Base-by-base conservation (phyloP, 2,113 vertebrate species). In the Anguilla japonica region DNA sequence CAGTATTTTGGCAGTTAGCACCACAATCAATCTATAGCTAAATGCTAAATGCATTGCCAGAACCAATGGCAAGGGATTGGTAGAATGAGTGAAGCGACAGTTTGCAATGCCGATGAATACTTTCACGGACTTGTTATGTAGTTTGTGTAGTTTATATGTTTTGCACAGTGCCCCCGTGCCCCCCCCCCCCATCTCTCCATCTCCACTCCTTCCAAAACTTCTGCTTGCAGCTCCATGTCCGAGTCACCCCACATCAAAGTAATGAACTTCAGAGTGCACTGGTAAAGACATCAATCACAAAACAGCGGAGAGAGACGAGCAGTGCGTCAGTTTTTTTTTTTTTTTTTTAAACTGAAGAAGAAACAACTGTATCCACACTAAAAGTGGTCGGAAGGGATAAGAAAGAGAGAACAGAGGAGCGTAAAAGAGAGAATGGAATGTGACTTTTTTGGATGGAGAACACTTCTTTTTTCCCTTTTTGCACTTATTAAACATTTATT, bases 401-500 rank as follows among this genome's bases (percentile, higher is more conserved):
- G 82, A 78, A 83, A 84, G 56, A 89, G 86, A 83, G 90, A 90
- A 81, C 87, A 88, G 83, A 14, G 13, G 6, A 53, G 13, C 8
- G 13, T 13, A 53, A 88, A 86, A 88, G 91, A 93, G 90, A 91
- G 91, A 93, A 92, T 90, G 84, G 89, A 87, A 91, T 90, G 89
- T 88, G 90, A 93, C 91, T 92, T 91, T 79, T 89, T 78, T 13
- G 11, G 86, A 84, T 88, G 83, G 40, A 41, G 79, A 40, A 39
- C 75, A 82, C 83, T 89, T 85, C 87, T 89, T 82, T 81, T 81
- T 84, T 60, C 81, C 63, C 84, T 93, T 90, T 91, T 41, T 50
- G 89, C 84, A 85, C 84, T 93, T 89, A 94, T 96, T 93, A 94
- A 95, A 94, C 90, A 93, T 94, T 87, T 87, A 96, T 91, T 63